Evolutionary conservation across 2,113 vertebrate genomes (phyloP).

Genomic region (Cynocephalus volans): DNA sequence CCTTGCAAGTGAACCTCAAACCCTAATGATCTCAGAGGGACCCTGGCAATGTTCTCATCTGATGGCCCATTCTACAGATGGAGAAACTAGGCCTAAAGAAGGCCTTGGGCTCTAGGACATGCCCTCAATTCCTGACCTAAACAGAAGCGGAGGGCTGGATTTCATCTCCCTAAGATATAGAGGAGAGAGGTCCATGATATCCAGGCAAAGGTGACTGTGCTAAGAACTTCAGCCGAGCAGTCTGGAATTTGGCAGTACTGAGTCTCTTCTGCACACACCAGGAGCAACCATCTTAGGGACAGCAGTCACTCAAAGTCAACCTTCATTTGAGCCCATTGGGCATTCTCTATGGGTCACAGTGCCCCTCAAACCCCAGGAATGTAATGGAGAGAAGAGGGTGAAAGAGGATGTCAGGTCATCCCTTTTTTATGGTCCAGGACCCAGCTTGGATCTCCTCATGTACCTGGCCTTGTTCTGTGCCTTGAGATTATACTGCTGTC

Average conservation of each 20-base stretch:
- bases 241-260: not conserved
- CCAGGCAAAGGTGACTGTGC: not conserved
- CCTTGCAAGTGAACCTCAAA: not conserved
- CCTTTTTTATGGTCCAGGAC: not conserved
- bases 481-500: not conserved
- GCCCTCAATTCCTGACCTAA: not conserved
- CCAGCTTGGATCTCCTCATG: not conserved
- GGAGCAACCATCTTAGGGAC: too few relatives aligned
- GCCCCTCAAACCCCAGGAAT: not conserved
- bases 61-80: not conserved
- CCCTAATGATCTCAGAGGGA: not conserved
- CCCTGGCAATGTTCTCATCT: not conserved
- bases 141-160: not conserved
- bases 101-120: not conserved
- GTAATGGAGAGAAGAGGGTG: not conserved
- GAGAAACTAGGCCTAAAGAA: not conserved
- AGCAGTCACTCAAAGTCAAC: too few relatives aligned
- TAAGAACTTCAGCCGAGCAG: not conserved
- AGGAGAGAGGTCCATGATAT: not conserved
- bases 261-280: not conserved
- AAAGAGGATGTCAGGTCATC: not conserved
- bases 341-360: not conserved
- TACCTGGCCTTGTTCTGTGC: not conserved
- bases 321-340: not conserved
- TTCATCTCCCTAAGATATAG: fast-evolving